Percentiles rank a stretch among this genome's conserved stretches.
Conservation (phyloP, 1,140 invertebrate species). For the Himalopsyche phryganea region DNA sequence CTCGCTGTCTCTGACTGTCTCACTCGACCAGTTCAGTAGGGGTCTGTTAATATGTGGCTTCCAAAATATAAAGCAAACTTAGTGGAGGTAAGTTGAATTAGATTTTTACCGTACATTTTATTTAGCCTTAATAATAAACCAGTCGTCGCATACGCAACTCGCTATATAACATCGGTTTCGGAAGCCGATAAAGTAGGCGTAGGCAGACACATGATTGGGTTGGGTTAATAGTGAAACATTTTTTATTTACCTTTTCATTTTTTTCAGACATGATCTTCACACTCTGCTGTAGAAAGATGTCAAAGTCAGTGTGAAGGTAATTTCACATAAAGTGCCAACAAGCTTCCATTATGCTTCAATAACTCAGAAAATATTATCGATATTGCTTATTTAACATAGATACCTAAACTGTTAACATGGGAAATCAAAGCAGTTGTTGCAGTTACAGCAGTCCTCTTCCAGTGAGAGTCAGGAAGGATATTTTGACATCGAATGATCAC, state of each 20-base stretch:
- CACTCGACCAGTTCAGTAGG: too few species aligned
- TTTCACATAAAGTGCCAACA: conserved; percentile 4
- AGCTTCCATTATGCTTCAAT: conserved; percentile 9
- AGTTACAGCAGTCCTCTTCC: conserved; percentile 43
- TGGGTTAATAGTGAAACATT: conserved; percentile 18
- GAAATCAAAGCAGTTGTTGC: conserved; percentile 29
- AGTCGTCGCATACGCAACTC: too few species aligned
- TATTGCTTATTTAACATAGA: conserved; percentile 10
- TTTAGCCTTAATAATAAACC: too few species aligned
- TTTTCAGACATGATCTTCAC: conserved; percentile 36
- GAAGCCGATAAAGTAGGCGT: conserved; percentile 8
- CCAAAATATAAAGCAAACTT: too few species aligned
- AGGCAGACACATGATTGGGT: conserved; percentile 16
- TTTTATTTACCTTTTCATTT: conserved; percentile 17
- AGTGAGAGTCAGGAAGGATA: conserved; percentile 47
- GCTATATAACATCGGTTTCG: too few species aligned
- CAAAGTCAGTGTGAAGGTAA: conserved; percentile 10
- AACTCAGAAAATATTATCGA: conserved; percentile 6
- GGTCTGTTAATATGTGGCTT: too few species aligned
- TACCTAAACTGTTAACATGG: conserved; percentile 17
- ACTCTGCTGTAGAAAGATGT: conserved; percentile 4
- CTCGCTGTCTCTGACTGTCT: too few species aligned
- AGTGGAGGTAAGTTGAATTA: too few species aligned
- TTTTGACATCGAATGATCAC: conserved; percentile 55
- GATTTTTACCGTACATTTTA: too few species aligned